Percentiles rank a stretch among this genome's conserved stretches.
Conservation (phyloP, 2,113 vertebrate genomes). For the Montifringilla adamsi region DNA sequence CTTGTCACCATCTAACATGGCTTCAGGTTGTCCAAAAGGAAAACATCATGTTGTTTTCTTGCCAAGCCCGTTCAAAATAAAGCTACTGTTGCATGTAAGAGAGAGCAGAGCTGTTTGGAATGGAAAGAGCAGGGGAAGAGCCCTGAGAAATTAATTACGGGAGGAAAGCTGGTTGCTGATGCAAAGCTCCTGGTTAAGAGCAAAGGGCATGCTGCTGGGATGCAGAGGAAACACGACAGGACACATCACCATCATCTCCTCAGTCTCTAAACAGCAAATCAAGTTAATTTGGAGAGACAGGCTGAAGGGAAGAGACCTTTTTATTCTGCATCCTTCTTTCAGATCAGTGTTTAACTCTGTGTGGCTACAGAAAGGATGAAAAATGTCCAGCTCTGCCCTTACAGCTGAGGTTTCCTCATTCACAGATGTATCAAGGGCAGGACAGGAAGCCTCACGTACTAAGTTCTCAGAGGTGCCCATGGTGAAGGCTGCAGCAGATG, state of each 20-base stretch:
- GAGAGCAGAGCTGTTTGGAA: neutral
- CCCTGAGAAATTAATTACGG: neutral
- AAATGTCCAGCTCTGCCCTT: neutral
- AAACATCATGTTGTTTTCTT: neutral
- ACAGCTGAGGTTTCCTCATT: neutral
- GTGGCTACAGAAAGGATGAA: neutral
- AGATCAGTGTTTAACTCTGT: neutral
- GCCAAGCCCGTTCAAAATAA: neutral
- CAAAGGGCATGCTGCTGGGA: neutral
- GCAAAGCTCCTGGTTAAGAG: neutral
- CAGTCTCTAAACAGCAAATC: neutral
- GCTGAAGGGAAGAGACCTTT: slow-evolving; percentile 24
- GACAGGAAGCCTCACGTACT: neutral
- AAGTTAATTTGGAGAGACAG: slow-evolving; percentile 7
- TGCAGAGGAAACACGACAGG: neutral
- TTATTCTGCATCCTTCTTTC: neutral
- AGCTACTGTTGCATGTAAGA: neutral
- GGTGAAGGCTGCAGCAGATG: neutral
- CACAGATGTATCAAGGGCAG: neutral
- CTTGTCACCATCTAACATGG: neutral
- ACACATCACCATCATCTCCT: neutral
- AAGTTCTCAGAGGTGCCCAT: neutral
- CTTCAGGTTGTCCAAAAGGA: neutral
- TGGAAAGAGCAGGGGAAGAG: neutral
- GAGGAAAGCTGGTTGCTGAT: neutral